phyloP scores from a whole-genome alignment of 2,888 invertebrate genomes.

The Clivina fossor region DNA sequence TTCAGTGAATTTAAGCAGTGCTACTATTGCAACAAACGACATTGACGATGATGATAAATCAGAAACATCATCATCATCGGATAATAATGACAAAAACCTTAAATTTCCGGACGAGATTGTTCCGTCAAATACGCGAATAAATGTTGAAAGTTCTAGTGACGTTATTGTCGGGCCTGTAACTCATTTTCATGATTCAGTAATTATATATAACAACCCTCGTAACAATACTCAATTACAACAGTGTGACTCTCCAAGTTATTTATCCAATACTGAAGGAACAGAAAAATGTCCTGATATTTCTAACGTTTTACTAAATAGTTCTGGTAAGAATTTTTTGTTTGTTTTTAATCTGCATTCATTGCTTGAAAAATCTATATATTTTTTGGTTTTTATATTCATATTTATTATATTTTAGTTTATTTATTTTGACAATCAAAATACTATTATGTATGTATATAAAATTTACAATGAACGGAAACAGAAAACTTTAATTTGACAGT shows the following conservation, averaged over 20 bases:
- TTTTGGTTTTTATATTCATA: too few species aligned
- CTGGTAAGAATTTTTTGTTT: conserved; percentile 9
- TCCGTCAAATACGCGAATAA: conserved; percentile 47
- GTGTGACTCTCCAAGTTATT: conserved; percentile 16
- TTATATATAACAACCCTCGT: conserved; percentile 51
- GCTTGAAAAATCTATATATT: too few species aligned
- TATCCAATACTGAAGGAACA: too few species aligned
- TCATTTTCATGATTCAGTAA: conserved; percentile 58
- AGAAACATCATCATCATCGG: conserved; percentile 9
- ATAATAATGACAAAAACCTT: conserved; percentile 4
- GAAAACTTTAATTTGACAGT: too few species aligned
- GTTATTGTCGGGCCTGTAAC: conserved; percentile 59
- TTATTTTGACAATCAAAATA: too few species aligned
- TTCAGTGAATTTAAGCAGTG: conserved; percentile 23
- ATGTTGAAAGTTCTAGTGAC: conserved; percentile 56
- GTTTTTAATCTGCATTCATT: too few species aligned
- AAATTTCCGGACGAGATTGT: conserved; percentile 13
- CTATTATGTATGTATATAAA: too few species aligned
- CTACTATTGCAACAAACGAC: conserved; percentile 16
- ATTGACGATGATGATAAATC: conserved; percentile 19
- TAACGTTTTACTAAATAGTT: too few species aligned
- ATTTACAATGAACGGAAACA: too few species aligned
- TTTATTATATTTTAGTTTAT: too few species aligned
- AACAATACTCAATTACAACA: conserved; percentile 25
- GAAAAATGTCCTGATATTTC: too few species aligned